Base-by-base conservation (phyloP, 1,140 invertebrate genomes). In the Thaumatotibia leucotreta region DNA sequence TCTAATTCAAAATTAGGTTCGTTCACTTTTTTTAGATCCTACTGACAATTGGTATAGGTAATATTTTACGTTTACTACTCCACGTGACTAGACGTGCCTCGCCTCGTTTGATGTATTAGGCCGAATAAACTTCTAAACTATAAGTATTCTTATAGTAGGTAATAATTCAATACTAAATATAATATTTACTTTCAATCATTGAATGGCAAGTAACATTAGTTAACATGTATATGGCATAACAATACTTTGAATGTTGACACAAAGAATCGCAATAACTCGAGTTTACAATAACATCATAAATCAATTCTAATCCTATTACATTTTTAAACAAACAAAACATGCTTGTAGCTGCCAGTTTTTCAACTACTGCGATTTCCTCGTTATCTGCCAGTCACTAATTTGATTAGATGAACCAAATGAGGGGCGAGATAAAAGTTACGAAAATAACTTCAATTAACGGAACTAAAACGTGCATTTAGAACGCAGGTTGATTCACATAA, bases 181-280 rank as follows among this genome's bases (percentile, higher is more conserved):
- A 14, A 39, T 39, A 14, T 39, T 39, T 39, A 4, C 4, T 39
- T 39, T 39, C 33, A n/a, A 39, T 35, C 11, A 35, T 39, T 39
- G 11, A 17, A 39, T 4, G 3, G n/a, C 35, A 1, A 39, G 11
- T n/a, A 14, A 39, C 35, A 45, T 20, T 45, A 45, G 11, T 20
- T 45, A 20, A 45, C 14, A 45, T 45, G 17, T 72, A 68, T 65
- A 68, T 65, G n/a, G 33, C 24, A 5, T n/a, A n/a, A 54, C 29
- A 3, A 39, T 17, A 17, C 14, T 27, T 17, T 9, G 20, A 54
- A 24, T 27, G 29, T 23, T 27, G 14, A 24, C 45, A 32, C 8
- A 23, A 14, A 22, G 11, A 35, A 24, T 45, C 23, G 9, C 17
- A 32, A 27, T n/a, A 23, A 65, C 10, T 52, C n/a, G 45, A 45